These are phyloP conservation scores for Zeugodacus cucurbitae DNA, from an alignment of 1,140 invertebrate species.

Conservation along the genomic window DNA sequence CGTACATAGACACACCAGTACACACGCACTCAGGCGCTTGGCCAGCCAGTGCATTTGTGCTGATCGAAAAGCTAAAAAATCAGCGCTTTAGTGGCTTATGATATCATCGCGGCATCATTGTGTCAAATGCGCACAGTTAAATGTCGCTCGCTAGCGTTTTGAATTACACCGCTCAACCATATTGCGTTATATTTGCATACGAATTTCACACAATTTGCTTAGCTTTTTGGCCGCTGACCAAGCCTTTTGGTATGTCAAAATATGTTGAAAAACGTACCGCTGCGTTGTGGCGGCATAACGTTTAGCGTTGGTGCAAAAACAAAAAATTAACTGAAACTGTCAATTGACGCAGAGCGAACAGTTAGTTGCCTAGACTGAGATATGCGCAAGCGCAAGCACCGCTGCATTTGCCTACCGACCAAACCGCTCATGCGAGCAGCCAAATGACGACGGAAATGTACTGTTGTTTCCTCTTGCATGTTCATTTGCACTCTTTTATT, in stretches of 20 bases:
- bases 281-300: background rate
- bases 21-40: too few species aligned
- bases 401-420: background rate
- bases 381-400: conserved; percentile 24
- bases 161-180: conserved; percentile 1
- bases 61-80: background rate
- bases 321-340: background rate
- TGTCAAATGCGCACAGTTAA: background rate
- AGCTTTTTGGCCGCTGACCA: background rate
- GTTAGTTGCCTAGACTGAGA: conserved; percentile 30
- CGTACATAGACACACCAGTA: background rate
- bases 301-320: background rate
- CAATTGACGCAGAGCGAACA: background rate
- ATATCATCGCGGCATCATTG: conserved; percentile 16
- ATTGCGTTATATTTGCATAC: background rate
- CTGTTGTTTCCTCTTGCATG: background rate
- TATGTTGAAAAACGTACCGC: background rate
- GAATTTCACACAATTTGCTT: background rate
- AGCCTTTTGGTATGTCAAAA: conserved; percentile 25
- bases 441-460: conserved; percentile 11
- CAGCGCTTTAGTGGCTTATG: conserved; percentile 18
- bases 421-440: too few species aligned
- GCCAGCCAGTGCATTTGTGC: background rate
- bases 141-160: background rate
- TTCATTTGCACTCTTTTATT: background rate